phyloP scores from a whole-genome alignment of 1,140 invertebrate genomes.

The Drosophila arizonae region DNA sequence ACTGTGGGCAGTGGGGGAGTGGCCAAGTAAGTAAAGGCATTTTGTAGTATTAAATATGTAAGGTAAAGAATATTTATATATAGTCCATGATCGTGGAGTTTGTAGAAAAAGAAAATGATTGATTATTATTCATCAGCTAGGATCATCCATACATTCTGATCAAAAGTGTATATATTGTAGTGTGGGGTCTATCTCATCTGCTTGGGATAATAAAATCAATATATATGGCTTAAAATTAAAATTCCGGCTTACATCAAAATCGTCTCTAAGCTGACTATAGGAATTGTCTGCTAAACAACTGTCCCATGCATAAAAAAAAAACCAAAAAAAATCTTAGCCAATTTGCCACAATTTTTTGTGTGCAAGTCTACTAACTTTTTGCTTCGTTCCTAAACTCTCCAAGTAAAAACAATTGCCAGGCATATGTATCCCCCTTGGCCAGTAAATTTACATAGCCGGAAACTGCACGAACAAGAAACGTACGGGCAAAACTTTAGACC shows the following conservation, averaged over 20 bases:
- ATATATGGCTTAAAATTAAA: too few species aligned
- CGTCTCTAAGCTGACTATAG: too few species aligned
- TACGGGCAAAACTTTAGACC: constrained; percentile 67
- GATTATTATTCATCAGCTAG: too few species aligned
- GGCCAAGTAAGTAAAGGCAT: constrained; percentile 55
- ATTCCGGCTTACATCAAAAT: too few species aligned
- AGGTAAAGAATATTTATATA: too few species aligned
- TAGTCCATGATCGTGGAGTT: not conserved
- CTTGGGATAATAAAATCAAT: too few species aligned
- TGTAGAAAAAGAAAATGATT: too few species aligned
- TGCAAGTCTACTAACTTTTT: constrained; percentile 63
- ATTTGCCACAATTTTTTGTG: constrained; percentile 6
- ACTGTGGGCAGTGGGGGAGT: constrained; percentile 64
- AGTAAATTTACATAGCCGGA: constrained; percentile 75
- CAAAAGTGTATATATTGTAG: too few species aligned
- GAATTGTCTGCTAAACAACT: too few species aligned
- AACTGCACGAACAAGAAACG: constrained; percentile 44
- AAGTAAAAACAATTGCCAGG: constrained; percentile 54
- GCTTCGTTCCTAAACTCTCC: constrained; percentile 55
- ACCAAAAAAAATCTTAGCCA: not conserved
- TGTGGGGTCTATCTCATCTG: too few species aligned
- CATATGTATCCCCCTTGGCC: constrained; percentile 50
- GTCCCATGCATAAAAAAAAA: not conserved
- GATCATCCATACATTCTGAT: too few species aligned
- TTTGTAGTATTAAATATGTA: too few species aligned